Evolutionary conservation across 1,140 invertebrate species (phyloP).

Genomic region (Acromyrmex heyeri): DNA sequence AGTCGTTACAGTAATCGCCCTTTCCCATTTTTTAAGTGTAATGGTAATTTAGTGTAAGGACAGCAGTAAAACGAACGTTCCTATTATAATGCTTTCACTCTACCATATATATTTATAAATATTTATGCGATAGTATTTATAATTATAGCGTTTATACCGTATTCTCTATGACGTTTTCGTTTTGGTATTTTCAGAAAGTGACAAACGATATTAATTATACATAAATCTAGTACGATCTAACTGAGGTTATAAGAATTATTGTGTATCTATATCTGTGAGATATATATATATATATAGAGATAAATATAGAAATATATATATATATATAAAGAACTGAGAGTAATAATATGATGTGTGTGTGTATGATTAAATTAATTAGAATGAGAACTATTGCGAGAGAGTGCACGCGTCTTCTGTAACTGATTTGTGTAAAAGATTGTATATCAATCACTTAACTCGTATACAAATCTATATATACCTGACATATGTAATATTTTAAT

Average conservation of each 20-base stretch:
- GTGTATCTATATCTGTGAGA: constrained; percentile 62
- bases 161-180: constrained; percentile 62
- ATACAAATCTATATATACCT: neutral
- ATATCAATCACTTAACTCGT: neutral
- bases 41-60: constrained; percentile 68
- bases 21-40: constrained; percentile 61
- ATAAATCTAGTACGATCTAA: constrained; percentile 43
- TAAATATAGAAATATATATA: constrained; percentile 32
- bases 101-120: constrained; percentile 75
- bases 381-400: constrained; percentile 47
- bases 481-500: constrained; percentile 9
- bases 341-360: constrained; percentile 44
- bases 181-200: constrained; percentile 62
- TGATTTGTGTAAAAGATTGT: constrained; percentile 56
- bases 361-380: constrained; percentile 54
- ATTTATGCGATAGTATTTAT: constrained; percentile 70
- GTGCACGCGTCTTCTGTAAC: constrained; percentile 33
- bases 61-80: constrained; percentile 78
- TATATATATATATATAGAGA: constrained; percentile 29
- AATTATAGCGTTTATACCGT: constrained; percentile 68
- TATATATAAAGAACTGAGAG: constrained; percentile 59
- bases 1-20: constrained; percentile 56
- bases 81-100: constrained; percentile 82
- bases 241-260: constrained; percentile 55
- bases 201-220: constrained; percentile 51